phyloP scores from a whole-genome alignment of 2,113 vertebrate genomes.

The Brachirus orientalis region DNA sequence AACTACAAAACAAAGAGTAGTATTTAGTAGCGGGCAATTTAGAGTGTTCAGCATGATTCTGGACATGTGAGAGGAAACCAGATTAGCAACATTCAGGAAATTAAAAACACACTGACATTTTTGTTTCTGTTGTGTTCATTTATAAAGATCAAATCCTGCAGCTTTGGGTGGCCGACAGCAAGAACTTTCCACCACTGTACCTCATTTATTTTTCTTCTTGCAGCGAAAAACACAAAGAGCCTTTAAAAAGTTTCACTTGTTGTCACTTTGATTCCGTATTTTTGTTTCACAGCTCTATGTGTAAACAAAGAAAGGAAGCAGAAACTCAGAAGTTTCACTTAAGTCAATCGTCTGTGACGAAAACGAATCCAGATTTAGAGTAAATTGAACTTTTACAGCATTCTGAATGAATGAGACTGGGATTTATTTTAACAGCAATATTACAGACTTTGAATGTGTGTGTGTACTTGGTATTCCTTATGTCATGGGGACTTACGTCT shows the following conservation, averaged over 20 bases:
- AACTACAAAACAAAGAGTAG: conserved; percentile 4
- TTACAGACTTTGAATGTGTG: conserved; percentile 1
- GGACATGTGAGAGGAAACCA: too few species aligned
- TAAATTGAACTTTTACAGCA: conserved; percentile 40
- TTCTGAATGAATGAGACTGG: conserved; percentile 29
- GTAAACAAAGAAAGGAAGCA: conserved; percentile 34
- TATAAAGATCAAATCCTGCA: conserved; percentile 11
- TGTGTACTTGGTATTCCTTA: too few species aligned
- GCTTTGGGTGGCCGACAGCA: neutral
- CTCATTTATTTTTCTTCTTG: conserved; percentile 14
- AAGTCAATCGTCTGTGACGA: conserved; percentile 35
- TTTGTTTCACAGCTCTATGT: too few species aligned
- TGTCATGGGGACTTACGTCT: too few species aligned
- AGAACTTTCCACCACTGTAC: neutral
- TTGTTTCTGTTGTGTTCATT: neutral
- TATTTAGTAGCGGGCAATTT: too few species aligned
- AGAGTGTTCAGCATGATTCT: too few species aligned
- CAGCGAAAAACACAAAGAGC: neutral
- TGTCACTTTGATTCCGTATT: too few species aligned
- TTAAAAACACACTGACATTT: conserved; percentile 8
- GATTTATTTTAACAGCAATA: conserved; percentile 19
- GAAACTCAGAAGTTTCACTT: too few species aligned
- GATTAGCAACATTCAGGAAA: conserved; percentile 2
- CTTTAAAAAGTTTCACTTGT: too few species aligned
- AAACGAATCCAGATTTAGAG: conserved; percentile 14